Percentiles rank a stretch among this genome's conserved stretches.
phyloP scores from a whole-genome alignment of 1,140 invertebrate species.

The Atta cephalotes region DNA sequence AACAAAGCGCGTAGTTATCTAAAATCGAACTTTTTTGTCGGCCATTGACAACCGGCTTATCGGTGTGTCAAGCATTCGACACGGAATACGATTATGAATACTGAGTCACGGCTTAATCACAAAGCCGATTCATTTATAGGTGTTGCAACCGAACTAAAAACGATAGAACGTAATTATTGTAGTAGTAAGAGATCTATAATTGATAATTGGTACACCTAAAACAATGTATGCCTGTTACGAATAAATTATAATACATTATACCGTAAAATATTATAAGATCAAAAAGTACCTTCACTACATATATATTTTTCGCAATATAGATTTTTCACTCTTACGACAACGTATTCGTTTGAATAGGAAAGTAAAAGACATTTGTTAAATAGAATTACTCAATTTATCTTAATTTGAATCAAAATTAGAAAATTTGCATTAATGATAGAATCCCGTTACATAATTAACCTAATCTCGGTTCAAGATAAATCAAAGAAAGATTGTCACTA shows the following conservation, averaged over 20 bases:
- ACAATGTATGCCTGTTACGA: slow-evolving; percentile 5
- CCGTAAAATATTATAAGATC: neutral
- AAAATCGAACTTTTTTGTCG: slow-evolving; percentile 63
- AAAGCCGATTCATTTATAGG: slow-evolving; percentile 38
- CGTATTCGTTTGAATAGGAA: neutral
- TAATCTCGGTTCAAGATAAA: no score
- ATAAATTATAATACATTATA: slow-evolving; percentile 53
- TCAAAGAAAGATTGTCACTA: no score
- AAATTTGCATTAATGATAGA: neutral
- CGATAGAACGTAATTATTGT: slow-evolving; percentile 39
- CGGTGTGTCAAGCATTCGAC: slow-evolving; percentile 53
- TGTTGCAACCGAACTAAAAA: slow-evolving; percentile 40
- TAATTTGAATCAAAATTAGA: neutral
- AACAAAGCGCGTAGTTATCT: slow-evolving; percentile 61
- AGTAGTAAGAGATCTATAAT: slow-evolving; percentile 7
- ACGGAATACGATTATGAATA: slow-evolving; percentile 54
- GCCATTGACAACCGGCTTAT: slow-evolving; percentile 59
- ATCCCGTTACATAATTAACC: neutral
- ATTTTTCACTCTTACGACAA: neutral
- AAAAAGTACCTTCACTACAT: slow-evolving; percentile 20
- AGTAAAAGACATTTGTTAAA: neutral
- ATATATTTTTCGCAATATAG: neutral
- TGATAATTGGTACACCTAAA: slow-evolving; percentile 27
- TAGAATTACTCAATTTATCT: neutral
- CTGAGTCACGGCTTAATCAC: slow-evolving; percentile 58